Percentiles rank a stretch among this genome's conserved stretches.
These are phyloP conservation scores for Darevskia mixta DNA, from an alignment of 2,797 vertebrate genomes.

Conservation along the genomic window DNA sequence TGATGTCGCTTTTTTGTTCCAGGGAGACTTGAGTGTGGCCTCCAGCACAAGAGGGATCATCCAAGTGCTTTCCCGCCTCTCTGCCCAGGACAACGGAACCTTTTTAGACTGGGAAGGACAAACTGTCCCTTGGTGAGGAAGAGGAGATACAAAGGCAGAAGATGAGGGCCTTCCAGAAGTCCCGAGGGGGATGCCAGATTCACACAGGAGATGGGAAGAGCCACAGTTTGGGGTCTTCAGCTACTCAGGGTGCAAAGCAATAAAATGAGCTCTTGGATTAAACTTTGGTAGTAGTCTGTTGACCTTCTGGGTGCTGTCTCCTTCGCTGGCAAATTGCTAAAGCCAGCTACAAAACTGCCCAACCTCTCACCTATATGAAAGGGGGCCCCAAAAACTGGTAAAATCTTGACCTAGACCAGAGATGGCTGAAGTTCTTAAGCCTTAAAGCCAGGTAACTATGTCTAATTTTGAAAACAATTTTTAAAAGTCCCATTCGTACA, in stretches of 20 bases:
- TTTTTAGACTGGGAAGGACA: constrained; percentile 17
- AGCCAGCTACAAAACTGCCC: neutral
- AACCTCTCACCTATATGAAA: neutral
- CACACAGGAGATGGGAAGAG: neutral
- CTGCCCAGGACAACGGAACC: neutral
- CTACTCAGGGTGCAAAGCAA: neutral
- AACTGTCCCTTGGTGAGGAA: constrained; percentile 1
- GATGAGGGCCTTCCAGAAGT: too few species aligned
- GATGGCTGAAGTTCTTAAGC: too few species aligned
- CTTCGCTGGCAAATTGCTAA: neutral
- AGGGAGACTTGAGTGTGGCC: neutral
- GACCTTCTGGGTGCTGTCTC: neutral
- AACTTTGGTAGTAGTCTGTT: neutral
- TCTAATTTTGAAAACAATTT: too few species aligned
- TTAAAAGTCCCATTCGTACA: too few species aligned
- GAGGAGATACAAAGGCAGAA: neutral
- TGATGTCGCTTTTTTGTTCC: neutral
- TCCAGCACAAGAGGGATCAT: neutral
- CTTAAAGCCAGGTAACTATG: too few species aligned
- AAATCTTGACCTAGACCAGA: too few species aligned
- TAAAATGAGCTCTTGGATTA: neutral
- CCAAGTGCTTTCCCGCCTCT: neutral
- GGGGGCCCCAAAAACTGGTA: too few species aligned
- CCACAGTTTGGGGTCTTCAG: neutral
- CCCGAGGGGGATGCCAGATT: neutral